These are phyloP conservation scores for Lateolabrax maculatus DNA, from an alignment of 2,797 vertebrate species.

Conservation along the genomic window DNA sequence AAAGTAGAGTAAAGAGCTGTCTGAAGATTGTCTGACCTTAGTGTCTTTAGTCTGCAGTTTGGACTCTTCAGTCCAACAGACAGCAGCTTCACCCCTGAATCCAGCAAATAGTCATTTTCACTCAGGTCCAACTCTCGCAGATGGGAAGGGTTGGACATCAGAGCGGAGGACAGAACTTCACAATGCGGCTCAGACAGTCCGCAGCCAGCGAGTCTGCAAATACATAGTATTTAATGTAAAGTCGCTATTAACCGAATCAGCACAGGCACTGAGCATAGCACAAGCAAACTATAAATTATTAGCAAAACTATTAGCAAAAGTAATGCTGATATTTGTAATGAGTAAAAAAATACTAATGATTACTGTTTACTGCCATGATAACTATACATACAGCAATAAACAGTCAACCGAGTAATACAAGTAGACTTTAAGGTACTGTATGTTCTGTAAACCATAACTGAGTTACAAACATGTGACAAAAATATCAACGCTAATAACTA, in stretches of 20 bases:
- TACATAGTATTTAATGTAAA: not conserved
- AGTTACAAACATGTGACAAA: not conserved
- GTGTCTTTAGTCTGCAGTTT: constrained; percentile 30
- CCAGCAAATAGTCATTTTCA: constrained; percentile 26
- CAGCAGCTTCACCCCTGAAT: constrained; percentile 27
- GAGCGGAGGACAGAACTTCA: constrained; percentile 42
- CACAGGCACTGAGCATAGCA: not conserved
- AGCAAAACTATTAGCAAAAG: not conserved
- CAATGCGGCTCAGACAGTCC: constrained; percentile 29
- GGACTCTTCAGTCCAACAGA: constrained; percentile 16
- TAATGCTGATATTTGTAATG: not conserved
- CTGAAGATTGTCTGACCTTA: constrained; percentile 19
- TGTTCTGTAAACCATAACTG: not conserved
- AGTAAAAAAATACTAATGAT: not conserved
- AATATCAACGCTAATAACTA: no score
- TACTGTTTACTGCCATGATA: not conserved
- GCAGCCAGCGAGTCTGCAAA: constrained; percentile 21
- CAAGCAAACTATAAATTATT: not conserved
- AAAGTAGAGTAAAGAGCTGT: not conserved
- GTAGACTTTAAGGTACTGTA: no score
- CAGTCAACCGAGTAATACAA: not conserved
- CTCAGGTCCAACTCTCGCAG: constrained; percentile 28
- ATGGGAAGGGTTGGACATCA: constrained; percentile 39
- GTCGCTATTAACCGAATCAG: not conserved
- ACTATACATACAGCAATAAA: not conserved